Percentiles rank a stretch among this genome's conserved stretches.
phyloP scores from a whole-genome alignment of 2,113 vertebrate genomes.

The Ictalurus furcatus region DNA sequence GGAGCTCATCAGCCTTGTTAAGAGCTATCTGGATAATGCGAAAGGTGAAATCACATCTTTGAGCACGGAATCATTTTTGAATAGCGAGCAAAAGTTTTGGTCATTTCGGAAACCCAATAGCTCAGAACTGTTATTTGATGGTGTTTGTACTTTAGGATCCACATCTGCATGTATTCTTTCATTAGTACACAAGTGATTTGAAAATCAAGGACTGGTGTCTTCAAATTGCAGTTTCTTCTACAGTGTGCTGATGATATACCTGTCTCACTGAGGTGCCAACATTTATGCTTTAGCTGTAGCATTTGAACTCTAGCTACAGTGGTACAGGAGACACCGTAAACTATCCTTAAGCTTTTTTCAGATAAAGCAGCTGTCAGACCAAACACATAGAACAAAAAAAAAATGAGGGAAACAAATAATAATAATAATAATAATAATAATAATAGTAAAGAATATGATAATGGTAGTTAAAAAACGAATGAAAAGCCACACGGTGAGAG shows the following conservation, averaged over 20 bases:
- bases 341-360: not conserved
- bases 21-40: constrained; percentile 78
- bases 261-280: not conserved
- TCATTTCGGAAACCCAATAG: not conserved
- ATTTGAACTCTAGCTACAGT: not conserved
- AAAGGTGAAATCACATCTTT: constrained; percentile 75
- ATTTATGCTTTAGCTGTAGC: not conserved
- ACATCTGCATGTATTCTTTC: not conserved
- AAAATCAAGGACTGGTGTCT: not conserved
- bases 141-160: not conserved
- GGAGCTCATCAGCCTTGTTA: constrained; percentile 82
- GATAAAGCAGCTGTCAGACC: not conserved
- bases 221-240: not conserved
- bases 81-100: not conserved
- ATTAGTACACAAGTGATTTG: not conserved
- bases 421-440: not conserved
- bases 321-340: not conserved
- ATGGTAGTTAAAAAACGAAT: not conserved
- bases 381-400: not conserved
- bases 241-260: not conserved
- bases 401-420: no score
- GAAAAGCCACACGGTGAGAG: no score
- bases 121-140: not conserved
- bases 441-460: not conserved
- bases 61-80: no score